Evolutionary conservation across 92 coral and sea anemone species (phyloP), one percentile per base, ranked within the genome.

Genomic region (Plumapathes pennacea): DNA sequence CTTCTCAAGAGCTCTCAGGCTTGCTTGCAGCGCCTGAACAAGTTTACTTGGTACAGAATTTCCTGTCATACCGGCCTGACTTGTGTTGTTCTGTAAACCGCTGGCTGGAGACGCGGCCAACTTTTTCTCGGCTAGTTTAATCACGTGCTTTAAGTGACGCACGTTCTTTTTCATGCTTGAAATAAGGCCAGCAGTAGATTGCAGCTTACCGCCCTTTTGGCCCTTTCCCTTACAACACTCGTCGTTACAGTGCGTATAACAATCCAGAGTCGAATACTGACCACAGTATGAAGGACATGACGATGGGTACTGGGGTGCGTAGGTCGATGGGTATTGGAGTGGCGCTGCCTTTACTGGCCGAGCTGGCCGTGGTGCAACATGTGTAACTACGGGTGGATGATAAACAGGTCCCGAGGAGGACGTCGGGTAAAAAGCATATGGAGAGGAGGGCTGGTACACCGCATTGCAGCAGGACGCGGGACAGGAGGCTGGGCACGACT

Each of bases 241-340:
- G 37, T 66, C 73, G n/a, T 41, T 53, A 45, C 73, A 66, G 10
- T 66, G 73, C 73, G 33, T 66, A 28, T 51, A 66, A 48, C 73
- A 66, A 17, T 66, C 52, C 23, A 66, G 21, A 7, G 41, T 40
- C 12, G 73, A 37, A 28, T 53, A 30, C 54, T 66, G 63, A 43
- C 53, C 54, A 45, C 73, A 66, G 4, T 49, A 27, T 37, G 28
- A 23, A 10, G 73, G 73, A 31, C 73, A 66, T 5, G 50, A 28
- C 3, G 61, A 41, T 11, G 73, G 63, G 32, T 66, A 66, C 3
- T 49, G 71, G 71, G 40, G 37, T 19, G 46, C 46, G 31, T 0
- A 50, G 25, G 22, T 57, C 12, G 37, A 37, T 49, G 1, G 60
- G 24, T n/a, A 26, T 30, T 8, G 64, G 20, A 10, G 38, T 24